Evolutionary conservation across 2,797 vertebrate genomes (phyloP).

Genomic region (Spea hammondii): DNA sequence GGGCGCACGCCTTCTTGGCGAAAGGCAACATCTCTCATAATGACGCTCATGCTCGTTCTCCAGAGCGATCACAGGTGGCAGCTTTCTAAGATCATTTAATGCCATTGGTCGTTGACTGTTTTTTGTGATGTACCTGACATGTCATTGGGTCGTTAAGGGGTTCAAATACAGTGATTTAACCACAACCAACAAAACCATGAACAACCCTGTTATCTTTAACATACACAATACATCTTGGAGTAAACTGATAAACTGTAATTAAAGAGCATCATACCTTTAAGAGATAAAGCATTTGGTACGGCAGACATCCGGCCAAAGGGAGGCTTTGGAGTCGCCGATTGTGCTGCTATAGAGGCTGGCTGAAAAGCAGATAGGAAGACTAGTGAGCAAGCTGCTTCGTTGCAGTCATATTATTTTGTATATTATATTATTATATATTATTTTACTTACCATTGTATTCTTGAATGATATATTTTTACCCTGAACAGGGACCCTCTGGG

Average conservation of each 20-base stretch:
- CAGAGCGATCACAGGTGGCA: too few species aligned
- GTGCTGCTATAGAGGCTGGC: background rate
- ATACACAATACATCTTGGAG: too few species aligned
- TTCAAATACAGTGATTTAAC: too few species aligned
- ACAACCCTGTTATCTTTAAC: too few species aligned
- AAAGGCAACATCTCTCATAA: too few species aligned
- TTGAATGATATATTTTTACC: constrained; percentile 28
- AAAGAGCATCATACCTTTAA: constrained; percentile 50
- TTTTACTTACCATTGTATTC: constrained; percentile 8
- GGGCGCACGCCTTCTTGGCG: too few species aligned
- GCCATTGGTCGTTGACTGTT: too few species aligned
- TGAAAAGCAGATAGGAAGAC: background rate
- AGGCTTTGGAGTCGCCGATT: constrained; percentile 1
- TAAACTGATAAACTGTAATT: background rate
- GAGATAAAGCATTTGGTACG: background rate
- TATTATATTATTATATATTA: background rate
- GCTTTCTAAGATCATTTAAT: too few species aligned
- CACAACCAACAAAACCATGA: background rate
- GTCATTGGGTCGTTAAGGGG: too few species aligned
- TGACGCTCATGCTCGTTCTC: too few species aligned
- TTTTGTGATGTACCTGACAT: too few species aligned
- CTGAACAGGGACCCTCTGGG: constrained; percentile 61
- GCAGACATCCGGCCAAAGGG: constrained; percentile 35
- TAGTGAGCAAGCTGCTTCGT: background rate
- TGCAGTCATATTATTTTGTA: too few species aligned